Evolutionary conservation across 2,888 invertebrate species (phyloP).

Genomic region (Protodeltote pygarga): DNA sequence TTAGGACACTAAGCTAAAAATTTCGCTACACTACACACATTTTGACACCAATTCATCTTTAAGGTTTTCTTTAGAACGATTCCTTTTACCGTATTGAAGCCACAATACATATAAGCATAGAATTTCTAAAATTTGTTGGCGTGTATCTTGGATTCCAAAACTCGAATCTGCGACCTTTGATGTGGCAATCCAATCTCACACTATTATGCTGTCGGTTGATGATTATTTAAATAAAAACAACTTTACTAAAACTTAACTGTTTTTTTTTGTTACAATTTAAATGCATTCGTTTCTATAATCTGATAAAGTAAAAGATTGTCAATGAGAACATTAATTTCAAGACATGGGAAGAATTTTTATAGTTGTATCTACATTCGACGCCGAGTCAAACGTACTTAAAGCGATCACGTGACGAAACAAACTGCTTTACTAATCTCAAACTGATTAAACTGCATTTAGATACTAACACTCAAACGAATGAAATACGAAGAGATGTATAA

Average conservation of each 20-base stretch:
- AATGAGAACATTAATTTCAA: conserved; percentile 50
- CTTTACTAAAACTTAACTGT: conserved; percentile 31
- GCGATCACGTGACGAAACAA: conserved; percentile 49
- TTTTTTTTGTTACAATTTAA: conserved; percentile 46
- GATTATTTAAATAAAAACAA: conserved; percentile 3
- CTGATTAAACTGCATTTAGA: conserved; percentile 51
- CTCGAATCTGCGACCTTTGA: too few species aligned
- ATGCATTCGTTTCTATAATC: conserved; percentile 45
- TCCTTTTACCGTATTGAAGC: too few species aligned
- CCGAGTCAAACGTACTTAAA: conserved; percentile 49
- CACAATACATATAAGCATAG: too few species aligned
- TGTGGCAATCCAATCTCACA: too few species aligned
- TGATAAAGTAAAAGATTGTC: conserved; percentile 36
- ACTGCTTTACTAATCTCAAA: conserved; percentile 48
- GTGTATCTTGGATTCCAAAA: too few species aligned
- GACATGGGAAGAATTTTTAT: conserved; percentile 50
- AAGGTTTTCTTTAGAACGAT: too few species aligned
- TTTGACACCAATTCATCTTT: too few species aligned
- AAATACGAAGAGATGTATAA: conserved; percentile 52
- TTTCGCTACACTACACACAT: too few species aligned
- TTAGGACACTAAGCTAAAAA: too few species aligned
- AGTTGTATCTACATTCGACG: conserved; percentile 41
- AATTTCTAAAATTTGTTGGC: too few species aligned
- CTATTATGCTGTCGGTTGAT: too few species aligned
- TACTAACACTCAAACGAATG: conserved; percentile 46